phyloP scores from a whole-genome alignment of 2,113 vertebrate genomes.

The Porphyrio hochstetteri region DNA sequence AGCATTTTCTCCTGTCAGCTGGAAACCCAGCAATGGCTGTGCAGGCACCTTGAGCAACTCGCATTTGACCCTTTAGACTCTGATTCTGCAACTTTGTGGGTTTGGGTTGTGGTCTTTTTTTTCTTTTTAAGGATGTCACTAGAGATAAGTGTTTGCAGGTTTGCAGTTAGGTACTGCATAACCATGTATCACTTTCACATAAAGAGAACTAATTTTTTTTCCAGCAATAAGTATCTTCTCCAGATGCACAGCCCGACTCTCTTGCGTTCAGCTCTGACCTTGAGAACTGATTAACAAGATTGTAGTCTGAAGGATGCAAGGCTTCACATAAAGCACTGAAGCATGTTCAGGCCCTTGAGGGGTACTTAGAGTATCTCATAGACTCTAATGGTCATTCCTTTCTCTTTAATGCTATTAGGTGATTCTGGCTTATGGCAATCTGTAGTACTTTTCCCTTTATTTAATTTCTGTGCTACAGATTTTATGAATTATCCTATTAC shows the following conservation, averaged over 20 bases:
- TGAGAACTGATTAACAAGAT: conserved; percentile 53
- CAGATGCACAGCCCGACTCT: neutral
- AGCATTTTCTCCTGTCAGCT: neutral
- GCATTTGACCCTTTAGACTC: neutral
- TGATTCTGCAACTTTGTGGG: neutral
- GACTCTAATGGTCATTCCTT: conserved; percentile 47
- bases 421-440: conserved; percentile 1
- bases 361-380: conserved; percentile 24
- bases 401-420: conserved; percentile 41
- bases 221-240: neutral
- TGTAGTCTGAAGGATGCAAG: neutral
- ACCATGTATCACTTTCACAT: neutral
- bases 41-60: neutral
- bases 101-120: neutral
- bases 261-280: conserved; percentile 32
- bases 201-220: conserved; percentile 5
- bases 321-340: conserved; percentile 47
- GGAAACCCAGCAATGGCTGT: neutral
- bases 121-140: neutral
- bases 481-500: conserved; percentile 23
- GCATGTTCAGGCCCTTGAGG: conserved; percentile 40
- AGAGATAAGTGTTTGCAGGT: neutral
- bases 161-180: neutral
- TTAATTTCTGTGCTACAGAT: conserved; percentile 16
- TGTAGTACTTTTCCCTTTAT: conserved; percentile 12